Evolutionary conservation across 2,888 invertebrate species (phyloP).

Genomic region (Meiosimyza decipiens): DNA sequence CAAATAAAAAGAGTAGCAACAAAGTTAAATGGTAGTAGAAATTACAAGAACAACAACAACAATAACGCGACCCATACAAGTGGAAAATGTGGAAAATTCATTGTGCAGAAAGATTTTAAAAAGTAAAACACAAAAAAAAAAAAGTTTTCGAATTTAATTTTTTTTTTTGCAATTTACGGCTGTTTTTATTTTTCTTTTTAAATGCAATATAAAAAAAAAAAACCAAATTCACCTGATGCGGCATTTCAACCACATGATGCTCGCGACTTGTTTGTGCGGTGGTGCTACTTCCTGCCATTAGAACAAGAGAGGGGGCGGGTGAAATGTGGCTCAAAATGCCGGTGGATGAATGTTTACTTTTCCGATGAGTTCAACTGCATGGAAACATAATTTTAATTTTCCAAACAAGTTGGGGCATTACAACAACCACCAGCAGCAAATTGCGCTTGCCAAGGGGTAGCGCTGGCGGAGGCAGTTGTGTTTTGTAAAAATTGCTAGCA

Average conservation of each 20-base stretch:
- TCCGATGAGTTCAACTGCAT: slow-evolving; percentile 35
- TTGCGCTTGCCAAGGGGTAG: no score
- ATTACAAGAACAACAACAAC: neutral
- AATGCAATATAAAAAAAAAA: no score
- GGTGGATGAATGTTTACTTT: slow-evolving; percentile 29
- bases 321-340: neutral
- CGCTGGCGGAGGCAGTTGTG: no score
- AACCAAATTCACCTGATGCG: neutral
- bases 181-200: neutral
- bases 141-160: neutral
- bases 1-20: no score
- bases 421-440: no score
- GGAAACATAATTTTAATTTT: slow-evolving; percentile 34
- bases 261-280: neutral
- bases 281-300: neutral
- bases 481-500: no score
- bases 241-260: slow-evolving; percentile 2
- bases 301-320: neutral
- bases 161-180: neutral
- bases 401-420: no score
- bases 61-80: slow-evolving; percentile 13
- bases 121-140: slow-evolving; percentile 1
- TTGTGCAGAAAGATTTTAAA: slow-evolving; percentile 30
- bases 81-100: slow-evolving; percentile 33
- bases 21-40: no score